These are phyloP conservation scores for Nomada goodeniana DNA, from an alignment of 2,888 invertebrate genomes.

Conservation along the genomic window DNA sequence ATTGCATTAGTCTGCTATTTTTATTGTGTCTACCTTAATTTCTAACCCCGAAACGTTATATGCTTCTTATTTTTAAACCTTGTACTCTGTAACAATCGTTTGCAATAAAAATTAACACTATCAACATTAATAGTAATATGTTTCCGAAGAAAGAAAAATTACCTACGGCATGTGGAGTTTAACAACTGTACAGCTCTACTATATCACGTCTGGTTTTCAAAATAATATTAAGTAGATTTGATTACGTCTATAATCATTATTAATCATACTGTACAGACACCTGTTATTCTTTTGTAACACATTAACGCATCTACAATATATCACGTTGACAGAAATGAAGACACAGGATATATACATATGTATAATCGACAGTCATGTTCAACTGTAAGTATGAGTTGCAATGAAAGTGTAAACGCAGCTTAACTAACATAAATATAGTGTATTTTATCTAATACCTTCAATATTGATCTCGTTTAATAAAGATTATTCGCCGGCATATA, in stretches of 20 bases:
- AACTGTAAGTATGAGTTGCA: too few relatives aligned
- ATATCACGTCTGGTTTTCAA: constrained; percentile 10
- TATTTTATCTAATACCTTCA: not conserved
- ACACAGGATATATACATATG: not conserved
- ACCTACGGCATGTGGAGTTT: constrained; percentile 39
- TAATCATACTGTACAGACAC: constrained; percentile 15
- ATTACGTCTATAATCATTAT: constrained; percentile 10
- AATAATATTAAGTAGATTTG: constrained; percentile 26
- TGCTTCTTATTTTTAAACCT: too few relatives aligned
- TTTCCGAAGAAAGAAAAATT: constrained; percentile 41
- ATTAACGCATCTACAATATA: too few relatives aligned
- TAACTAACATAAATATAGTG: not conserved
- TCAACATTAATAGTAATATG: constrained; percentile 4
- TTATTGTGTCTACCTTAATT: too few relatives aligned
- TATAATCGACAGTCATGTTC: too few relatives aligned
- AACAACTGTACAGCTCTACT: constrained; percentile 28
- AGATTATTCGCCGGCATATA: not conserved
- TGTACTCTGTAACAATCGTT: not conserved
- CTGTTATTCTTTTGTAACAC: constrained; percentile 10
- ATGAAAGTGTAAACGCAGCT: not conserved
- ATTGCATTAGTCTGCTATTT: too few relatives aligned
- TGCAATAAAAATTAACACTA: not conserved
- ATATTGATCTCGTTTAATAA: constrained; percentile 19
- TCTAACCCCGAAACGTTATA: too few relatives aligned
- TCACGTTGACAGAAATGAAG: not conserved